Conservation (phyloP, 2,888 invertebrate species). For the Caenorhabditis sinica region DNA sequence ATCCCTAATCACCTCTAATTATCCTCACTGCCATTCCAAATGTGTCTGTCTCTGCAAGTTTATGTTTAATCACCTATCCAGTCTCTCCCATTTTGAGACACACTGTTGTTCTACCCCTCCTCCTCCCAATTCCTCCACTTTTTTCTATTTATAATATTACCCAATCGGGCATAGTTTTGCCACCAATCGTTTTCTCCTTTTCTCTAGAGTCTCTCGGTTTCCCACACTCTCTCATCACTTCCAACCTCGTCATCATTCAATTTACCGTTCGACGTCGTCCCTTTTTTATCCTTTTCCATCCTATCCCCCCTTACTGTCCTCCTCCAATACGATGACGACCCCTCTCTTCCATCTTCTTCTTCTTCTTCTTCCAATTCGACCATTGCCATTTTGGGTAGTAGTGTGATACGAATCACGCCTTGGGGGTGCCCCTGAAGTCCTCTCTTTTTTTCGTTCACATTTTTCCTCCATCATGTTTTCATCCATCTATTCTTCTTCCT, state of each 20-base stretch:
- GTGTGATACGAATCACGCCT: slow-evolving; percentile 56
- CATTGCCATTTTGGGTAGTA: slow-evolving; percentile 46
- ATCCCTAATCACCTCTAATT: slow-evolving; percentile 4
- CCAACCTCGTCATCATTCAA: slow-evolving; percentile 37
- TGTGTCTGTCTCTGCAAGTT: neutral
- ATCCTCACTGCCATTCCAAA: neutral
- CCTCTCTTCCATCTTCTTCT: neutral
- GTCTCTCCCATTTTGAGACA: slow-evolving; percentile 2
- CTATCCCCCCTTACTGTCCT: too few relatives aligned
- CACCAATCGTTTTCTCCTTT: slow-evolving; percentile 19
- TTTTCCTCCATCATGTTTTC: slow-evolving; percentile 15
- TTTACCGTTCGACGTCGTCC: slow-evolving; percentile 60
- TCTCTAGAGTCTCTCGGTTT: slow-evolving; percentile 1
- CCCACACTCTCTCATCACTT: neutral
- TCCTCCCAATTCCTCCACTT: neutral
- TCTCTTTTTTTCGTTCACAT: slow-evolving; percentile 5
- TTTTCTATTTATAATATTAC: slow-evolving; percentile 52
- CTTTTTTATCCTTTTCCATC: slow-evolving; percentile 49
- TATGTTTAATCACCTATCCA: neutral
- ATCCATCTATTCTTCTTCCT: slow-evolving; percentile 22
- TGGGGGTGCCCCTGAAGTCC: neutral
- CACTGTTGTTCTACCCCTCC: slow-evolving; percentile 10
- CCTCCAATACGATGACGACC: too few relatives aligned
- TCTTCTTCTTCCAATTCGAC: too few relatives aligned
- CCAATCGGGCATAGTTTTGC: slow-evolving; percentile 50